Base-by-base conservation (phyloP, 2,888 invertebrate genomes). In the Ernsta delagoae region DNA sequence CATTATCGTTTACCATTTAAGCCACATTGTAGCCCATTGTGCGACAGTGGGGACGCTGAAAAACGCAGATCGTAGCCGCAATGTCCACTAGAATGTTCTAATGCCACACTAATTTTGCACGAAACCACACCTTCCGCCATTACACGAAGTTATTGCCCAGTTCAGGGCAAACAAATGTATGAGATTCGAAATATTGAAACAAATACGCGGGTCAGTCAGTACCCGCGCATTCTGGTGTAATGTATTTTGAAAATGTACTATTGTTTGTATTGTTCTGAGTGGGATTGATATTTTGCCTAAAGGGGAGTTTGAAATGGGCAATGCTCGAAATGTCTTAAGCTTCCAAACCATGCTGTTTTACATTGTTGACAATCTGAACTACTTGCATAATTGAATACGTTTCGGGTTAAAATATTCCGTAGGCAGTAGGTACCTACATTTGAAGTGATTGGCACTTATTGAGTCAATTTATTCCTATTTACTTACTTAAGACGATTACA, bases 1-100 rank as follows among this genome's bases (percentile, higher is more conserved):
- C 73, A 76, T 77, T 78, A 78, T 72, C 70, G 75, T 72, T 77
- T 74, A 78, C 78, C 78, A 76, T 80, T 78, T 80, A 74, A 71
- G 79, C 67, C 66, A 64, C 74, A 75, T 75, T 75, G 77, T 74
- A 70, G 72, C 16, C 76, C 75, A 79, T 79, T 78, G 78, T 78
- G 74, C 57, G 65, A 70, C 70, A 72, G 73, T 72, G 71, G 59
- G 50, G 64, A 70, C 73, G 71, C 73, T 70, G 69, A 72, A 75
- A 74, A 72, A 73, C 71, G 71, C 72, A 61, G 63, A 57, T 65
- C 59, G 63, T 54, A 60, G 54, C 63, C 65, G 69, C 70, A 72
- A 70, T 71, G 60, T 68, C 63, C 48, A 66, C n/a, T 39, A 65
- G 59, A 71, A 72, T 70, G 57, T 53, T 43, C 59, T 59, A 54